These are phyloP conservation scores for Gadopsis bispinosus DNA, from an alignment of 2,797 vertebrate species.

Conservation along the genomic window DNA sequence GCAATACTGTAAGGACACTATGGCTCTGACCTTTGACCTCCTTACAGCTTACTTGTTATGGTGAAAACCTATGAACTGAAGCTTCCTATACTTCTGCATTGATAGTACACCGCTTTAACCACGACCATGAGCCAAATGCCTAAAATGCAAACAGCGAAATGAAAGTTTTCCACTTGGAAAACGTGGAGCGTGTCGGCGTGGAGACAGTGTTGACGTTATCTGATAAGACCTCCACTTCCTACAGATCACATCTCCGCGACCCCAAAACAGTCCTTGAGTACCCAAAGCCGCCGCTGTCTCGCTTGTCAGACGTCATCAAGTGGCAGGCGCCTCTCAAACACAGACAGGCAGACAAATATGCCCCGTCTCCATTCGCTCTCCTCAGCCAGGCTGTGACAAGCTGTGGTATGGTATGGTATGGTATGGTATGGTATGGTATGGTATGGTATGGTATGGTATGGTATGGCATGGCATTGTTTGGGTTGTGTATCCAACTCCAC, in stretches of 20 bases:
- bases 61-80: background rate
- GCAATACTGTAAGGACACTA: background rate
- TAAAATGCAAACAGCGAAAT: conserved; percentile 56
- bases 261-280: conserved; percentile 75
- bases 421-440: background rate
- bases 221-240: conserved; percentile 73
- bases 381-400: conserved; percentile 36
- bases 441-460: conserved; percentile 11
- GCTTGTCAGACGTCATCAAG: conserved; percentile 79
- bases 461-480: conserved; percentile 23
- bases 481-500: conserved; percentile 17
- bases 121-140: conserved; percentile 14
- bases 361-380: conserved; percentile 45
- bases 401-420: background rate
- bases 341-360: conserved; percentile 67
- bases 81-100: background rate
- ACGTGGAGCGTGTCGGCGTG: conserved; percentile 23
- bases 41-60: background rate
- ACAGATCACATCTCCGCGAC: conserved; percentile 75
- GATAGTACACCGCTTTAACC: background rate
- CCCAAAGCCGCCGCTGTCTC: conserved; percentile 72
- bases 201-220: conserved; percentile 67
- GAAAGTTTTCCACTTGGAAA: conserved; percentile 44
- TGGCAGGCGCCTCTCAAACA: conserved; percentile 72
- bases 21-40: conserved; percentile 42